Base-by-base conservation (phyloP, 2,113 vertebrate species). In the Gracilinanus agilis region DNA sequence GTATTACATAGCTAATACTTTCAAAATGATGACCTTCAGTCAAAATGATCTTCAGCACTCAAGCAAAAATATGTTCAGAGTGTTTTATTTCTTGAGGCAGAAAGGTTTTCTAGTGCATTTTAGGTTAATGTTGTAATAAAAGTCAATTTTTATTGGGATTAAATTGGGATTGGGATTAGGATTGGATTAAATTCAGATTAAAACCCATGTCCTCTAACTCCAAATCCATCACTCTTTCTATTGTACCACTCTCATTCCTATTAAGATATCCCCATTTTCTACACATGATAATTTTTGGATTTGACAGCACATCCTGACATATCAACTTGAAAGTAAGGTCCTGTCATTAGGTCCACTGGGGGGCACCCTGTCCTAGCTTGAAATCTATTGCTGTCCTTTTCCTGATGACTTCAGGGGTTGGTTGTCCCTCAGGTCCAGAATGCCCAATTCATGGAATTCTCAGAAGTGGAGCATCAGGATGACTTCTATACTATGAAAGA, bases 401-500 rank as follows among this genome's bases (percentile, higher is more conserved):
- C 90, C 92, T 6, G 34, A 23, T 96, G 94, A 97, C 25, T 92
- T 88, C 44, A 55, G 89, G 56, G 16, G 6, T 96, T 96, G 97
- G 54, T 92, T 93, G 92, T 0, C 34, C 75, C 92, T 3, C 61
- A 99, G 98, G 97, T 98, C 54, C 98, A 97, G 2, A 97, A 97
- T 2, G 0, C 98, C 12, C 97, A 98, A 8, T 99, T 99, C 94
- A 98, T 98, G 98, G 98, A 99, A 91, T 99, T 98, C 96, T 97
- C 98, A 0, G 98, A 98, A 89, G 96, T 98, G 90, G 99, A 99
- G 95, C 99, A 98, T 94, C 98, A 98, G 53, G 98, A 98, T 0
- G 98, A 99, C 90, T 98, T 97, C 96, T 98, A 99, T 90, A 98
- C 95, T n/a, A 44, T 11, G 7, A 98, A 96, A 54, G 97, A 96